Evolutionary conservation across 2,113 vertebrate species (phyloP), one percentile per base, ranked within the genome.

Genomic region (Cavia porcellus): DNA sequence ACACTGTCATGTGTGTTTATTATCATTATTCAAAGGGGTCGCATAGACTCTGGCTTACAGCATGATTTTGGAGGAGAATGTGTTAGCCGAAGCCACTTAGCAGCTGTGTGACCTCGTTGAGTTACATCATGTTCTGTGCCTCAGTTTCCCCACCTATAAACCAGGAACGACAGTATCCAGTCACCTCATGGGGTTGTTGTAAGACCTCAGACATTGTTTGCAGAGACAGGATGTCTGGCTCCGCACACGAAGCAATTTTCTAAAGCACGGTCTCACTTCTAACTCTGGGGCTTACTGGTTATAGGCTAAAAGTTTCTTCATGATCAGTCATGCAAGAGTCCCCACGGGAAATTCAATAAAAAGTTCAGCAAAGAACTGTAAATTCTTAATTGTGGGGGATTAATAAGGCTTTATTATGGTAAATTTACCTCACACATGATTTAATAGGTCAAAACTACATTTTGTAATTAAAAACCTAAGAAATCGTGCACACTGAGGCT

Each of bases 391-490:
- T 94, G 93, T 87, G 83, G 91, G 97, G 98, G 90, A 94, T 97
- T 98, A 97, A 98, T 28, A 2, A 97, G 89, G 80, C 95, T 98
- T 98, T 98, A 97, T 97, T 97, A 97, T 95, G n/a, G 83, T 81
- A 97, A 96, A 97, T 97, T 4, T 0, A 98, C 96, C 92, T 92
- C 93, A 97, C 97, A 98, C 96, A 97, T 98, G 92, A 98, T 98
- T 98, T 98, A 98, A 97, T 96, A 97, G 95, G 97, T 98, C 98
- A 98, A 97, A 98, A 98, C 92, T 97, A 95, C 94, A 93, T 98
- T 97, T 97, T 93, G 96, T 98, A 98, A 98, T 98, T 98, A 98
- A 96, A 98, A 98, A 91, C 98, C 97, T 98, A 98, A 96, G 89
- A 97, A 98, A 98, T 96, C 94, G 86, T 98, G 97, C 96, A 93